Conservation (phyloP, 2,888 invertebrate species). For the Allolobophora icterica region DNA sequence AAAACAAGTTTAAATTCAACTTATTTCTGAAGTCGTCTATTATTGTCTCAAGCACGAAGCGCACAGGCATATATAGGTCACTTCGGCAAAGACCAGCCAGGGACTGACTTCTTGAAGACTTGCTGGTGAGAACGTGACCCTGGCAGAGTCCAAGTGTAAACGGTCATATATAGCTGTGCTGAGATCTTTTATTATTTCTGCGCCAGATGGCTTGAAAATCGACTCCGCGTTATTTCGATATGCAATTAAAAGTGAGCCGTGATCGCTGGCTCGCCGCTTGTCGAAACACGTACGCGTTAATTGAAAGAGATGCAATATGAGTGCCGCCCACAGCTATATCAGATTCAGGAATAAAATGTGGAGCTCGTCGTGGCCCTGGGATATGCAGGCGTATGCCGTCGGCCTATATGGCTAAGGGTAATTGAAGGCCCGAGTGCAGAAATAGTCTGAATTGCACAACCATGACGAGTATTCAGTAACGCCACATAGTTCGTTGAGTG, state of each 20-base stretch:
- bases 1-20: background rate
- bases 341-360: background rate
- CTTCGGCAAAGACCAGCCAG: background rate
- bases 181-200: conserved; percentile 11
- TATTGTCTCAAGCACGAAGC: background rate
- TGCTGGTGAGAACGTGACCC: background rate
- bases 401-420: background rate
- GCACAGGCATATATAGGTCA: background rate
- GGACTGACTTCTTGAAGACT: background rate
- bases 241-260: background rate
- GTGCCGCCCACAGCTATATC: background rate
- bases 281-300: background rate
- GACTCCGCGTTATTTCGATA: conserved; percentile 1
- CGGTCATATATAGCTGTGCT: background rate
- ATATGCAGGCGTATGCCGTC: background rate
- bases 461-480: background rate
- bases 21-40: background rate
- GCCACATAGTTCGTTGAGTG: background rate
- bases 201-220: conserved; percentile 6
- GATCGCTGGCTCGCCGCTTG: background rate
- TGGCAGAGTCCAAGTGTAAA: background rate
- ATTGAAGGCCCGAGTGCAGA: background rate
- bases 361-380: background rate
- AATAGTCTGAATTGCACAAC: background rate
- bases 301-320: conserved; percentile 17